Evolutionary conservation across 1,140 invertebrate genomes (phyloP).

Genomic region (Heliconius congener): DNA sequence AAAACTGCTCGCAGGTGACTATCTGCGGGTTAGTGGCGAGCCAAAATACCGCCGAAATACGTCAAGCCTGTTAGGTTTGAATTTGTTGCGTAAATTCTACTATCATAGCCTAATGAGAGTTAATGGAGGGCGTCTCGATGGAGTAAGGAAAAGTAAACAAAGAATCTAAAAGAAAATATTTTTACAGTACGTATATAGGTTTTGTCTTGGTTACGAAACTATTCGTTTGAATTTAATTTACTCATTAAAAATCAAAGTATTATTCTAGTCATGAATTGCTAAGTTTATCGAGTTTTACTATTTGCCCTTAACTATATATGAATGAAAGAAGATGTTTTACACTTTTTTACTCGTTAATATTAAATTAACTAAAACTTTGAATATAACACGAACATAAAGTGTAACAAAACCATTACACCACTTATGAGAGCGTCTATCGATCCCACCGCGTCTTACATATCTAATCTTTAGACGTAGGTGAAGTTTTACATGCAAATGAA

Average conservation of each 20-base stretch:
- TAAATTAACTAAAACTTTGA: neutral
- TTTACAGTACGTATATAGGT: neutral
- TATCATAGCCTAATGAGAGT: constrained; percentile 11
- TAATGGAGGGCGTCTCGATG: neutral
- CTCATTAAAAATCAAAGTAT: neutral
- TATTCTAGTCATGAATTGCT: too few relatives aligned
- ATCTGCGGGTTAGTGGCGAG: constrained; percentile 37
- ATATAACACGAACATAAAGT: neutral
- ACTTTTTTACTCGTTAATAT: too few relatives aligned
- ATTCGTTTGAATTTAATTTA: neutral
- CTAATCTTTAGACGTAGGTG: constrained; percentile 64
- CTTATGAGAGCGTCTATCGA: constrained; percentile 42
- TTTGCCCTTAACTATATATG: too few relatives aligned
- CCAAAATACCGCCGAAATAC: constrained; percentile 43
- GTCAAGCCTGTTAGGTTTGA: constrained; percentile 16
- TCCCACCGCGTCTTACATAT: constrained; percentile 47
- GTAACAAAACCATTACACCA: constrained; percentile 32
- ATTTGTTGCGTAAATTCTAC: neutral
- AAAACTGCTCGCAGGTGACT: constrained; percentile 55
- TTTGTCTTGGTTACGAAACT: too few relatives aligned
- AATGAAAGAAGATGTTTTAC: too few relatives aligned
- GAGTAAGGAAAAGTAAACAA: too few relatives aligned
- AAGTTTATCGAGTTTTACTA: too few relatives aligned
- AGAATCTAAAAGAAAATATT: too few relatives aligned
- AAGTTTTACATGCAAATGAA: constrained; percentile 80